Conservation (phyloP, 2,888 invertebrate genomes). For the Cinara cedri region DNA sequence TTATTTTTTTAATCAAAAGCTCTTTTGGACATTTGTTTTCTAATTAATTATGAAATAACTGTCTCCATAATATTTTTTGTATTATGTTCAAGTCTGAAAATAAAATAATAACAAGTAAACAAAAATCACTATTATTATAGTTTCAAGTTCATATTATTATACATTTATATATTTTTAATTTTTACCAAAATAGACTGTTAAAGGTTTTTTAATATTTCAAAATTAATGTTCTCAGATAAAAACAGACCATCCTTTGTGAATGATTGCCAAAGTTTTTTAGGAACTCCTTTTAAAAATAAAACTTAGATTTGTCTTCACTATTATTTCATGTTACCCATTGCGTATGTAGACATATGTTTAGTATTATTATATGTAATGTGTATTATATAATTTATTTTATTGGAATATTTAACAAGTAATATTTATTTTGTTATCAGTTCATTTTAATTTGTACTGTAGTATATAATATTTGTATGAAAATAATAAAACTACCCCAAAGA, state of each 20-base stretch:
- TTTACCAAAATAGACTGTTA: background rate
- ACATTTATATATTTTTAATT: too few relatives aligned
- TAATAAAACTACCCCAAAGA: slow-evolving; percentile 20
- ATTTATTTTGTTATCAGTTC: slow-evolving; percentile 34
- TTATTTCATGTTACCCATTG: slow-evolving; percentile 47
- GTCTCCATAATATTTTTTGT: background rate
- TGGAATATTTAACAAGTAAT: slow-evolving; percentile 25
- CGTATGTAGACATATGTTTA: slow-evolving; percentile 24
- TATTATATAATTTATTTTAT: slow-evolving; percentile 43
- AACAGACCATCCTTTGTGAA: slow-evolving; percentile 17
- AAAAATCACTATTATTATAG: background rate
- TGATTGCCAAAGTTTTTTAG: slow-evolving; percentile 44
- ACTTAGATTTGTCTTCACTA: slow-evolving; percentile 28
- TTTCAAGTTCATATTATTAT: too few relatives aligned
- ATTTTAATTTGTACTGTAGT: slow-evolving; percentile 24
- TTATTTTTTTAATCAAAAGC: background rate
- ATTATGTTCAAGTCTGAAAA: background rate
- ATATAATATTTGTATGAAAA: slow-evolving; percentile 22
- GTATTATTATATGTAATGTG: slow-evolving; percentile 43
- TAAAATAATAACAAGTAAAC: background rate
- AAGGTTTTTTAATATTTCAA: slow-evolving; percentile 9
- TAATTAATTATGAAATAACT: background rate
- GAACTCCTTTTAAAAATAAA: slow-evolving; percentile 13
- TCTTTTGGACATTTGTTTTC: background rate
- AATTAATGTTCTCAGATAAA: slow-evolving; percentile 8